phyloP scores from a whole-genome alignment of 1,140 invertebrate genomes.

The Portunus trituberculatus region DNA sequence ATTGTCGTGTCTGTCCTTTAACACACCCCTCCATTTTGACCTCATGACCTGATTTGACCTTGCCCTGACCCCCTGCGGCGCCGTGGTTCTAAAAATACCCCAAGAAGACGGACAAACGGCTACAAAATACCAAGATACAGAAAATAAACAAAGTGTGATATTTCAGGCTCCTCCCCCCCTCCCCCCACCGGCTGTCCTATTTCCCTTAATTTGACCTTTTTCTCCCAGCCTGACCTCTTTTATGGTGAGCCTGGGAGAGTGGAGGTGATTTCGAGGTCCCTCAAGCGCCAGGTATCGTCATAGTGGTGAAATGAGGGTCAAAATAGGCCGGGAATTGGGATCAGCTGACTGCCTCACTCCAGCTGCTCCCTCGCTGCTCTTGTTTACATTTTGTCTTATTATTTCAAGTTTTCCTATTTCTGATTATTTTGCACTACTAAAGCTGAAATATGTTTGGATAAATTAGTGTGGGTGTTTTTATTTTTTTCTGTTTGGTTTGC shows the following conservation, averaged over 20 bases:
- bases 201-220: not conserved
- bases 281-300: not conserved
- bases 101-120: not conserved
- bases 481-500: too few relatives aligned
- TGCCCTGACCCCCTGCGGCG: not conserved
- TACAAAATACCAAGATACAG: not conserved
- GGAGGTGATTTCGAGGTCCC: not conserved
- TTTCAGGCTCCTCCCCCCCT: too few relatives aligned
- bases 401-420: too few relatives aligned
- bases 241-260: conserved; percentile 16
- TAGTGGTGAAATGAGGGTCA: not conserved
- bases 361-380: not conserved
- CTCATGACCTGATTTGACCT: not conserved
- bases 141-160: too few relatives aligned
- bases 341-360: not conserved
- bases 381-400: too few relatives aligned
- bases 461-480: too few relatives aligned
- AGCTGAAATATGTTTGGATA: too few relatives aligned
- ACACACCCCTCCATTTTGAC: not conserved
- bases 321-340: not conserved
- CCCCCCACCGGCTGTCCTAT: not conserved
- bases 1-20: too few relatives aligned
- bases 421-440: too few relatives aligned
- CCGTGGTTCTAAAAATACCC: not conserved
- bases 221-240: not conserved